These are phyloP conservation scores for Esperia sulphurella DNA, from an alignment of 2,888 invertebrate genomes.

Conservation along the genomic window DNA sequence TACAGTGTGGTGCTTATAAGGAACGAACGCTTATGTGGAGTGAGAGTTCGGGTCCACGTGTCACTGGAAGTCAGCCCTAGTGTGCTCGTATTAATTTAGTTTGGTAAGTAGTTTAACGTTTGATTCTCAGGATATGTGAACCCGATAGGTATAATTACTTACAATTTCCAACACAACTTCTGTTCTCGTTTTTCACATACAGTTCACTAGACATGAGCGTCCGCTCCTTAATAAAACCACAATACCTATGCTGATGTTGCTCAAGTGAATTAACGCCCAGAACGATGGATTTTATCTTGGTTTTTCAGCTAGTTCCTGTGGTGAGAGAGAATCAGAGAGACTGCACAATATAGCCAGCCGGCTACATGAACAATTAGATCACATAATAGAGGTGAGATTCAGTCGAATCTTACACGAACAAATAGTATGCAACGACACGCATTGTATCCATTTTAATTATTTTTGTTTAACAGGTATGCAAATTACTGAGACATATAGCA, in stretches of 20 bases:
- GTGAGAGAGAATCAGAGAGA: conserved; percentile 86
- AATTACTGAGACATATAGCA: conserved; percentile 96
- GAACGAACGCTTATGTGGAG: conserved; percentile 17
- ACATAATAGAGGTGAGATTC: conserved; percentile 93
- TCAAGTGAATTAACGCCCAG: background rate
- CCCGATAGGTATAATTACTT: background rate
- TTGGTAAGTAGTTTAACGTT: too few relatives aligned
- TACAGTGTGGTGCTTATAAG: conserved; percentile 38
- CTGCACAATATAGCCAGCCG: conserved; percentile 96
- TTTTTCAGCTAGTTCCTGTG: conserved; percentile 76
- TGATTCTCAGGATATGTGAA: background rate
- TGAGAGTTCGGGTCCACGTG: background rate
- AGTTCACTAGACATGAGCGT: conserved; percentile 28
- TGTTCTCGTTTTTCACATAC: background rate
- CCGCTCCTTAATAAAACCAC: conserved; percentile 21
- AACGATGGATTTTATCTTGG: conserved; percentile 3
- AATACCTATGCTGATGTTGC: background rate
- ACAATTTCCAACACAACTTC: background rate
- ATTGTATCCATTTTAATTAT: background rate
- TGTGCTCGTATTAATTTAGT: too few relatives aligned
- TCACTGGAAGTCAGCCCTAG: background rate
- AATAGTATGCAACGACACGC: too few relatives aligned
- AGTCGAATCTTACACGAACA: background rate
- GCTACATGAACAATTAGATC: conserved; percentile 98
- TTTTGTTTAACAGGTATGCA: conserved; percentile 87